phyloP scores from a whole-genome alignment of 2,797 vertebrate species.

The Rhinoraja longicauda region DNA sequence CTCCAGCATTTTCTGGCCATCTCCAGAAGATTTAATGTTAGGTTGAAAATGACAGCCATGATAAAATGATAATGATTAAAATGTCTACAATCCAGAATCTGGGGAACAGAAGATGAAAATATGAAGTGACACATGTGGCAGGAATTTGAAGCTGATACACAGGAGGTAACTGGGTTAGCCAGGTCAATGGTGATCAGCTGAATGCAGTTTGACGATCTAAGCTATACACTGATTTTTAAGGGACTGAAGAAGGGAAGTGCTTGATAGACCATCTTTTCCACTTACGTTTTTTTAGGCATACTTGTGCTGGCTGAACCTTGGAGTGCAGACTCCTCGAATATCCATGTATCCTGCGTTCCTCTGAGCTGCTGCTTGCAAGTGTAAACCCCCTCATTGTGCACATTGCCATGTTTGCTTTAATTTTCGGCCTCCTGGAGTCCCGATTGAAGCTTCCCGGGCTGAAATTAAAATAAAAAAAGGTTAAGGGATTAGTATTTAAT shows the following conservation, averaged over 20 bases:
- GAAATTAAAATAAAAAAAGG: neutral
- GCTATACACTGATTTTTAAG: neutral
- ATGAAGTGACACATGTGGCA: neutral
- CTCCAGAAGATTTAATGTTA: no score
- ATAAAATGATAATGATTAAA: neutral
- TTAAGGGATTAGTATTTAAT: neutral
- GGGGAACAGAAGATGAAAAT: neutral
- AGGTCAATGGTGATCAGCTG: neutral
- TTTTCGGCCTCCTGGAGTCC: neutral
- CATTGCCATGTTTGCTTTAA: neutral
- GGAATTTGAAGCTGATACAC: neutral
- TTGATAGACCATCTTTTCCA: neutral
- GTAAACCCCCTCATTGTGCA: no score
- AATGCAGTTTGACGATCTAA: neutral
- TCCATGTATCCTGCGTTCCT: neutral
- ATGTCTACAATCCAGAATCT: neutral
- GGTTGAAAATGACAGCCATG: no score
- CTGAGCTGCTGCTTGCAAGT: neutral
- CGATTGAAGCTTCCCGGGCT: neutral
- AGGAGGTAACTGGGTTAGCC: neutral
- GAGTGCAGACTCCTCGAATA: neutral
- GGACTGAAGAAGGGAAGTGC: neutral
- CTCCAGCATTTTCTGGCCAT: no score
- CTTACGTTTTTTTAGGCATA: neutral
- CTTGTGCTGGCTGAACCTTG: neutral